Conservation (phyloP, 2,797 vertebrate genomes). For the Pangasius krempfi region DNA sequence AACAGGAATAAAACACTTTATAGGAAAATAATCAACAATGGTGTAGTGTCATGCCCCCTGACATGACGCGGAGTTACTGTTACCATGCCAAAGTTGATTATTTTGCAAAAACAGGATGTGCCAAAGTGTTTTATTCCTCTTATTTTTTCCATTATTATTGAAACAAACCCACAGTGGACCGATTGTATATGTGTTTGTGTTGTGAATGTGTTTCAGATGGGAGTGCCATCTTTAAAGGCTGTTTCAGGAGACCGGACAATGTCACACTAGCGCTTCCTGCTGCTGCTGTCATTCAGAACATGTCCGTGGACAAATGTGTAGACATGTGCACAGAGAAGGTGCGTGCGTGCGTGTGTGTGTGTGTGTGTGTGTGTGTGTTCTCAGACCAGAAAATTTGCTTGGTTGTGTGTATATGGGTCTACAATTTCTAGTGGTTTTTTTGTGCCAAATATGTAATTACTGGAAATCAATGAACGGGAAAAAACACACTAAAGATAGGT, state of each 20-base stretch:
- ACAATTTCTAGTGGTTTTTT: not conserved
- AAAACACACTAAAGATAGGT: not conserved
- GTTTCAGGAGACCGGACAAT: conserved; percentile 87
- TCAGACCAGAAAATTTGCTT: not conserved
- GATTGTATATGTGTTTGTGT: not conserved
- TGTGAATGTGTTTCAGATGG: conserved; percentile 78
- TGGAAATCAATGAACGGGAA: not conserved
- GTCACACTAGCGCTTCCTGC: conserved; percentile 85
- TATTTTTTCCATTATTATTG: not conserved
- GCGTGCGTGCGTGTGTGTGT: conserved; percentile 38
- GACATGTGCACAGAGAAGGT: conserved; percentile 95
- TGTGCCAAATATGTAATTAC: not conserved
- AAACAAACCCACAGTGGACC: not conserved
- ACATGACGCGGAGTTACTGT: not conserved
- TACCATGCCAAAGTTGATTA: not conserved
- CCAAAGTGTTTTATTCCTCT: not conserved
- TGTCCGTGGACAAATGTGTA: conserved; percentile 96
- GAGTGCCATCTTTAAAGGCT: conserved; percentile 93
- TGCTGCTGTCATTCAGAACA: conserved; percentile 84
- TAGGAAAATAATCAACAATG: not conserved
- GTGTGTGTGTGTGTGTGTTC: not conserved
- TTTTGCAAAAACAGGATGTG: not conserved
- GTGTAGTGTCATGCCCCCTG: not conserved
- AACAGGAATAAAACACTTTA: not conserved
- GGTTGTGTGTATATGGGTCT: not conserved